A percentile compares a stretch with the other conserved stretches of the same genome.
Evolutionary conservation across 2,113 vertebrate species (phyloP).

Genomic region (Equus quagga): DNA sequence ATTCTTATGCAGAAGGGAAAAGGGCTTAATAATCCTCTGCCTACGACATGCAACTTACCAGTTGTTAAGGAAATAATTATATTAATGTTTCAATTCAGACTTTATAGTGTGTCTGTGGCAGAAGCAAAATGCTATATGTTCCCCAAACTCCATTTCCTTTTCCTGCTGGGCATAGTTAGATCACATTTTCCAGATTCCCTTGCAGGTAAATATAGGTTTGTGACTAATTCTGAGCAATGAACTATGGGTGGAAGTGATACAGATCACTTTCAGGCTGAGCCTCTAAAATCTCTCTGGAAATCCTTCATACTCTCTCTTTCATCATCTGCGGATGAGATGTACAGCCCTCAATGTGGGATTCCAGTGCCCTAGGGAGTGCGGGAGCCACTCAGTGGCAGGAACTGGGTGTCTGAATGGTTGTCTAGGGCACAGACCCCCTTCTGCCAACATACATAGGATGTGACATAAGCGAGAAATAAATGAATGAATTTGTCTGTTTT

Average conservation of each 20-base stretch:
- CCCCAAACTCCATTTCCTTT: constrained; percentile 4
- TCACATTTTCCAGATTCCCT: background rate
- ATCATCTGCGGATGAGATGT: background rate
- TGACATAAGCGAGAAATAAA: background rate
- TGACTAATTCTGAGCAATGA: background rate
- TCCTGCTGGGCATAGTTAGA: background rate
- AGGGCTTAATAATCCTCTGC: constrained; percentile 42
- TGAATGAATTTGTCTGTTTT: background rate
- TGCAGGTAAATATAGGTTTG: background rate
- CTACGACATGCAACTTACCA: background rate
- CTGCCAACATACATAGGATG: no score
- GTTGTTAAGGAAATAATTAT: constrained; percentile 29
- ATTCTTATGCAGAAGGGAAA: constrained; percentile 62
- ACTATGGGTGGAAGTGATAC: background rate
- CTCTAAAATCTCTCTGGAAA: background rate
- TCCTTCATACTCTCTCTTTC: background rate
- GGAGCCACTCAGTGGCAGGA: background rate
- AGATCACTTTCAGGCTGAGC: background rate
- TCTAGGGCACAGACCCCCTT: background rate
- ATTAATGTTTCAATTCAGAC: constrained; percentile 6
- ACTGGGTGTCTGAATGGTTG: background rate
- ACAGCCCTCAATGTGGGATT: no score
- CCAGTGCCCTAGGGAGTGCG: background rate
- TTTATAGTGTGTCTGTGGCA: background rate
- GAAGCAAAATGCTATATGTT: background rate